phyloP scores from a whole-genome alignment of 2,888 invertebrate species.

The Lasius fuliginosus region DNA sequence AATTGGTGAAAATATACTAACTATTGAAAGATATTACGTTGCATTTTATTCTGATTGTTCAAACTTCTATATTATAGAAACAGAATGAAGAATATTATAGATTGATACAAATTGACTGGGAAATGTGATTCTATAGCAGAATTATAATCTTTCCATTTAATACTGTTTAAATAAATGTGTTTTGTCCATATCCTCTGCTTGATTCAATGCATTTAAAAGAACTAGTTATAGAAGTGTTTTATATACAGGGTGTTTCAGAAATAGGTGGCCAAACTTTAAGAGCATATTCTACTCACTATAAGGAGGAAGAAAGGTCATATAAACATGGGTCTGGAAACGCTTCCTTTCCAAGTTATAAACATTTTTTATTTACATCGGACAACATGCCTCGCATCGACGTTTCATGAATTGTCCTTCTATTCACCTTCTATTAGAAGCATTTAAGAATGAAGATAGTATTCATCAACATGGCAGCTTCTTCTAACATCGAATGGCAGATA shows the following conservation, averaged over 20 bases:
- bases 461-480: too few species aligned
- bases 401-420: too few species aligned
- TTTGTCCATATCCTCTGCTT: not conserved
- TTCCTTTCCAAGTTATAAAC: too few species aligned
- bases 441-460: too few species aligned
- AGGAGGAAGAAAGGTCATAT: too few species aligned
- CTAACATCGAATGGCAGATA: too few species aligned
- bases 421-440: too few species aligned
- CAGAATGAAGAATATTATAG: not conserved
- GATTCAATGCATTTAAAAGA: slow-evolving; percentile 7
- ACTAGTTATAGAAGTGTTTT: slow-evolving; percentile 14
- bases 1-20: not conserved
- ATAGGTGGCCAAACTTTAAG: too few species aligned
- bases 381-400: too few species aligned
- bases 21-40: not conserved
- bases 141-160: not conserved
- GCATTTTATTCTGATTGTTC: not conserved
- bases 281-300: too few species aligned
- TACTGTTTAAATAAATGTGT: not conserved
- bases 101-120: not conserved
- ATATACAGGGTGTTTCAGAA: not conserved
- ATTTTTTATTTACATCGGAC: too few species aligned
- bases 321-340: too few species aligned
- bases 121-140: not conserved
- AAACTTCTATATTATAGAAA: not conserved